Conservation (phyloP, 23 tunicate species). For the Phallusia fumigata region DNA sequence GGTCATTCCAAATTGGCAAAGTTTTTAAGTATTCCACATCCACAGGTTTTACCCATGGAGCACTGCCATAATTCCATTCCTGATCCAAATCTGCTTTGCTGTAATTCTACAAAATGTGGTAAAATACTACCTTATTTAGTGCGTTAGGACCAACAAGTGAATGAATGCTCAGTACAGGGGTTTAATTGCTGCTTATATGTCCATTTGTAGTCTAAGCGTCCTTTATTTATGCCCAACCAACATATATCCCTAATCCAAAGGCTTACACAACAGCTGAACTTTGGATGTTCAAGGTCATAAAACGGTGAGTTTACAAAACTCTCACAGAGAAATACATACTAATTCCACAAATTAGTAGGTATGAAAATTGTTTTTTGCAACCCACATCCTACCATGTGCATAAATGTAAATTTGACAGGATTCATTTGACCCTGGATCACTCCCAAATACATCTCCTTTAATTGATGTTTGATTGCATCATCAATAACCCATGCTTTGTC, state of each 20-base stretch:
- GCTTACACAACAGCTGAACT: no score
- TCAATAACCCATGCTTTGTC: constrained; percentile 61
- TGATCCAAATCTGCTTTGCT: background rate
- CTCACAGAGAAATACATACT: no score
- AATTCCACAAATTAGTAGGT: background rate
- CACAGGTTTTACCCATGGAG: constrained; percentile 41
- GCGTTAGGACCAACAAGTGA: no score
- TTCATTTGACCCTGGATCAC: background rate
- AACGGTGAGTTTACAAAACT: no score
- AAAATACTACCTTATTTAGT: no score
- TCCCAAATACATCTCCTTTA: background rate
- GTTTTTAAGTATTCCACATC: constrained; percentile 3
- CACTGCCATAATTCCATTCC: constrained; percentile 27
- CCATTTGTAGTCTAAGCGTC: no score
- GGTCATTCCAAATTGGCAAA: constrained; percentile 23
- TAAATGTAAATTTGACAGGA: constrained; percentile 6
- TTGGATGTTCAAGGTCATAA: no score
- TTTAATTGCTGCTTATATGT: no score
- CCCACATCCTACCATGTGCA: background rate
- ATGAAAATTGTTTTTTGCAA: background rate
- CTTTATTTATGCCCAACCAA: no score
- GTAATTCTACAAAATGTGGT: constrained; percentile 24
- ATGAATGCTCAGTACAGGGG: no score
- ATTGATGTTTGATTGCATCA: constrained; percentile 11
- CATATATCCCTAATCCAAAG: no score